Conservation (phyloP, 2,888 invertebrate genomes). For the Elysia crispata region DNA sequence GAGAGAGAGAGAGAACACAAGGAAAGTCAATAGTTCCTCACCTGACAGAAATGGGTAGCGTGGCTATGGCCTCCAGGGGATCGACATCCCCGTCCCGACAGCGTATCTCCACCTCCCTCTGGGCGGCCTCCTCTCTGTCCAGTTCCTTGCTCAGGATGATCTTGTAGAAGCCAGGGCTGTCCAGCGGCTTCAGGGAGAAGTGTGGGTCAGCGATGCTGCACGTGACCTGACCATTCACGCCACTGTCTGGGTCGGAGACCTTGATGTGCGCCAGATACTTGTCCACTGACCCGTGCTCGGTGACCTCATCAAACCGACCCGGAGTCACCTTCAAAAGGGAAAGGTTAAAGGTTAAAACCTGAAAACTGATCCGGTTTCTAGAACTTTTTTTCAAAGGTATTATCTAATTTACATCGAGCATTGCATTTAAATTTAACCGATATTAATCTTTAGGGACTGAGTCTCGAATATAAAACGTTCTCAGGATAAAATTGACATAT, state of each 20-base stretch:
- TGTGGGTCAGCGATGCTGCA: conserved; percentile 49
- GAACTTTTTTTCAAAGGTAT: too few relatives aligned
- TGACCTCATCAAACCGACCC: conserved; percentile 83
- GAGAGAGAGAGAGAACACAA: too few relatives aligned
- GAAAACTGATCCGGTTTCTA: too few relatives aligned
- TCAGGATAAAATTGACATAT: too few relatives aligned
- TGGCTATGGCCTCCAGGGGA: conserved; percentile 44
- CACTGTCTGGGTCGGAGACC: conserved; percentile 79
- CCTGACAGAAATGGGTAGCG: conserved; percentile 26
- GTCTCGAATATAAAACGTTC: too few relatives aligned
- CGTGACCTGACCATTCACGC: conserved; percentile 55
- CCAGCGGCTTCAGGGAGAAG: conserved; percentile 53
- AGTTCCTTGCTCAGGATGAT: conserved; percentile 52
- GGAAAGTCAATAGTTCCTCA: too few relatives aligned
- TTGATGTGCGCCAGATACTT: conserved; percentile 96
- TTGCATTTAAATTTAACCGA: too few relatives aligned
- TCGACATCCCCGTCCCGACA: conserved; percentile 57
- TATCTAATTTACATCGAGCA: too few relatives aligned
- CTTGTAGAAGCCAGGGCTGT: conserved; percentile 52
- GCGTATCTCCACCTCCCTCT: conserved; percentile 51
- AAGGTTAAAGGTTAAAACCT: too few relatives aligned
- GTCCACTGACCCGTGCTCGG: conserved; percentile 87
- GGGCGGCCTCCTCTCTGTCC: conserved; percentile 53
- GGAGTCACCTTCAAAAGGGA: too few relatives aligned
- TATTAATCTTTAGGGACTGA: too few relatives aligned